Conservation (phyloP, 1,140 invertebrate species). For the Gonioctena quinquepunctata region DNA sequence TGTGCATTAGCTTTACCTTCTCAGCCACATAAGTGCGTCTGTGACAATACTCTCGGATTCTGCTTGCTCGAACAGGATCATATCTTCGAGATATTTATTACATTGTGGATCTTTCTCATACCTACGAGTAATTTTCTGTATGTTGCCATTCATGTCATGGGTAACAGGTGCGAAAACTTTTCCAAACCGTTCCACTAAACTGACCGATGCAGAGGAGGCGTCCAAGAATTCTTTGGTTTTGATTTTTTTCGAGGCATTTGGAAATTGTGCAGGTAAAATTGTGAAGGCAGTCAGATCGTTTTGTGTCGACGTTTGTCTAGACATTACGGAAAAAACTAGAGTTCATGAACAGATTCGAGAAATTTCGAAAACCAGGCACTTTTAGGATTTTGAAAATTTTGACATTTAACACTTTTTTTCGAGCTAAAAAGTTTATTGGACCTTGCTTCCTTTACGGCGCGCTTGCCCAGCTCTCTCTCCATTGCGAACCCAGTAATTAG, state of each 20-base stretch:
- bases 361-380: background rate
- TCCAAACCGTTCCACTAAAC: conserved; percentile 69
- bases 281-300: background rate
- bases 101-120: conserved; percentile 59
- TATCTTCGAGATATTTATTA: conserved; percentile 64
- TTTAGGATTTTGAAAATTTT: background rate
- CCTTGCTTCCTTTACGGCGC: no score
- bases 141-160: conserved; percentile 74
- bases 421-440: no score
- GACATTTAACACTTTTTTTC: background rate
- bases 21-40: conserved; percentile 71
- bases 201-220: conserved; percentile 64
- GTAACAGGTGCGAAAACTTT: conserved; percentile 72
- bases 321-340: no score
- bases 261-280: conserved; percentile 21
- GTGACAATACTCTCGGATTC: conserved; percentile 58
- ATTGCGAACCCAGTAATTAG: no score
- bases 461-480: no score
- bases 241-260: conserved; percentile 58
- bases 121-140: conserved; percentile 69
- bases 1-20: no score
- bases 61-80: conserved; percentile 64
- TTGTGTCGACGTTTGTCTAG: no score
- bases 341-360: no score
- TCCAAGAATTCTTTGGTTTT: conserved; percentile 65